These are phyloP conservation scores for Aptenodytes forsteri DNA, from an alignment of 2,113 vertebrate species.

Conservation along the genomic window DNA sequence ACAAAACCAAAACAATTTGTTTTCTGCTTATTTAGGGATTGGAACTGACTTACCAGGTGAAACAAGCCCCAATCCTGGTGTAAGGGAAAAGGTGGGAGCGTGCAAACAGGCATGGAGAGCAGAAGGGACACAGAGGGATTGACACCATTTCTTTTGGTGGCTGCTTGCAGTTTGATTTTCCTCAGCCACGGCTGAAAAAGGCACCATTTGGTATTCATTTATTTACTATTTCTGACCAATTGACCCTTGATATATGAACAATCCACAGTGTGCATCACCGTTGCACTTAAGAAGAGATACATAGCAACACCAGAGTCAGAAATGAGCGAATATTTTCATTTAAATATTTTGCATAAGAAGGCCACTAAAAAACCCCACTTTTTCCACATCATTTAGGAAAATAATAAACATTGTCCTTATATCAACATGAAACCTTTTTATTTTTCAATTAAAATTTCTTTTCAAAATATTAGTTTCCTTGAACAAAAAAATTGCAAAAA, in stretches of 20 bases:
- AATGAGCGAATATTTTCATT: not conserved
- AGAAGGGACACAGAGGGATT: not conserved
- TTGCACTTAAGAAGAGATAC: not conserved
- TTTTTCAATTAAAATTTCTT: not conserved
- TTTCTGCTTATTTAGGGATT: not conserved
- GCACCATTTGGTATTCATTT: not conserved
- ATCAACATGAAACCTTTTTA: not conserved
- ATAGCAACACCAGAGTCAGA: not conserved
- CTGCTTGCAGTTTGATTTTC: not conserved
- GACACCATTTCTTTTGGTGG: not conserved
- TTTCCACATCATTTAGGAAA: not conserved
- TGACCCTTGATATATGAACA: not conserved
- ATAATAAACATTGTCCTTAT: not conserved
- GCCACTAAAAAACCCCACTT: not conserved
- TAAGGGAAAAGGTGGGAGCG: not conserved
- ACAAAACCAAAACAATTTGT: not conserved
- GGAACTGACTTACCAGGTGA: not conserved
- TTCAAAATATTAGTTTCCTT: not conserved
- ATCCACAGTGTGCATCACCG: not conserved
- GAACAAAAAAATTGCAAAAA: not conserved
- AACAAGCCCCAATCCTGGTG: not conserved
- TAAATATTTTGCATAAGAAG: not conserved
- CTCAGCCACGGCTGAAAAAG: not conserved
- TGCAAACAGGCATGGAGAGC: not conserved
- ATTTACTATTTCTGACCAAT: not conserved